A percentile compares a stretch with the other conserved stretches of the same genome.
phyloP scores from a whole-genome alignment of 1,140 invertebrate species.

The Drepana arcuata region DNA sequence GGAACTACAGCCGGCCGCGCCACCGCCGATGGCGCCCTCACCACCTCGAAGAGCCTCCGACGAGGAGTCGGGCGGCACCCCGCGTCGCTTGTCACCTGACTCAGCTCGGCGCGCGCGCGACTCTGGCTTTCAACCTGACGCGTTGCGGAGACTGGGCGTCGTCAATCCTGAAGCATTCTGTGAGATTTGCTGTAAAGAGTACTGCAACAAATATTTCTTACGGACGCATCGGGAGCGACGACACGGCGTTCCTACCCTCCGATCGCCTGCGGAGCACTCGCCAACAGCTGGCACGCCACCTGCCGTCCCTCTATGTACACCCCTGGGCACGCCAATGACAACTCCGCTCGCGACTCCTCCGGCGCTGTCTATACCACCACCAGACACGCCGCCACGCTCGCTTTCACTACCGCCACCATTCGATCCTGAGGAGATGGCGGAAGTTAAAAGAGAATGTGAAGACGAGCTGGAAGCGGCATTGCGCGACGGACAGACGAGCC shows the following conservation, averaged over 20 bases:
- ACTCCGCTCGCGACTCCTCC: conserved; percentile 77
- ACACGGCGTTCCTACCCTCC: conserved; percentile 76
- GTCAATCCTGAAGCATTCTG: conserved; percentile 92
- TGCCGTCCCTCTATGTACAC: conserved; percentile 41
- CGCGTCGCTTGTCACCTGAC: conserved; percentile 74
- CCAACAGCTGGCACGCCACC: conserved; percentile 74
- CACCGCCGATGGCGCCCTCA: conserved; percentile 48
- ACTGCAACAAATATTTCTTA: conserved; percentile 95
- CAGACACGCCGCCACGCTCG: conserved; percentile 74
- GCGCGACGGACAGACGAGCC: conserved; percentile 59
- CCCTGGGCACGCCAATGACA: conserved; percentile 52
- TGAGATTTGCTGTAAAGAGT: conserved; percentile 95
- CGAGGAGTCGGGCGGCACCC: conserved; percentile 71
- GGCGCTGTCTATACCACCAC: conserved; percentile 50
- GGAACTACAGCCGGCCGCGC: conserved; percentile 63
- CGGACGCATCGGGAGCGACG: conserved; percentile 91
- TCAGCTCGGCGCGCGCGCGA: conserved; percentile 76
- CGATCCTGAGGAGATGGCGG: conserved; percentile 61
- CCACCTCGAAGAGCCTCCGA: conserved; percentile 62
- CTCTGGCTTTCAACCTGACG: conserved; percentile 77
- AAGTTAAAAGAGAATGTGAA: conserved; percentile 58
- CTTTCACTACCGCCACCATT: conserved; percentile 46
- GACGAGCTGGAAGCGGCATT: conserved; percentile 54
- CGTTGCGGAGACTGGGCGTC: conserved; percentile 82
- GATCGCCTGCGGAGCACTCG: conserved; percentile 70